These are phyloP conservation scores for Coelopa frigida DNA, from an alignment of 1,140 invertebrate species.

Conservation along the genomic window DNA sequence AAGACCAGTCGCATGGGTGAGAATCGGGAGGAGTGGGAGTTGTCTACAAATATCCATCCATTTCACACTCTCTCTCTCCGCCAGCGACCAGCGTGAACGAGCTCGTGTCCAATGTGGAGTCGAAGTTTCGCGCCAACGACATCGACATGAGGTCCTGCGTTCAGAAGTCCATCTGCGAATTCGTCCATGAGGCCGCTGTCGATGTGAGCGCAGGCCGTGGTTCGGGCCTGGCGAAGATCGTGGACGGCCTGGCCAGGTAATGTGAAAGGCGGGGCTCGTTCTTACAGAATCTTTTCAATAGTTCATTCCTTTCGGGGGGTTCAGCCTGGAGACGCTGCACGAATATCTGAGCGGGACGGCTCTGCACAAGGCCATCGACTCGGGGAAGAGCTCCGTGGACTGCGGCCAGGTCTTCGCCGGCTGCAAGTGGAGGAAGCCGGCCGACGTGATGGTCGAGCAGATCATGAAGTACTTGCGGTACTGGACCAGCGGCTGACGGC, in stretches of 20 bases:
- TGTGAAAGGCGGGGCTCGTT: background rate
- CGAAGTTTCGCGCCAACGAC: conserved; percentile 28
- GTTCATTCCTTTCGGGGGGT: background rate
- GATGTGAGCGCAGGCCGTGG: background rate
- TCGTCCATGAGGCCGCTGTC: conserved; percentile 16
- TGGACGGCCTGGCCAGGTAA: conserved; percentile 26
- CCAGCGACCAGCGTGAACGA: background rate
- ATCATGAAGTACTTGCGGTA: too few species aligned
- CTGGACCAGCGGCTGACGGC: too few species aligned
- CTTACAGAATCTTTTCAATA: background rate
- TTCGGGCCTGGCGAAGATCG: conserved; percentile 11
- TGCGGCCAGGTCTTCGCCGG: background rate
- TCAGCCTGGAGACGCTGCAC: conserved; percentile 6
- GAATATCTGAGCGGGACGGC: conserved; percentile 10
- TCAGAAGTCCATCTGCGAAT: conserved; percentile 29
- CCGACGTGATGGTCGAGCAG: too few species aligned
- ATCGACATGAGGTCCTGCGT: conserved; percentile 28
- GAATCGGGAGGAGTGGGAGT: too few species aligned
- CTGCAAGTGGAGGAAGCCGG: conserved; percentile 4
- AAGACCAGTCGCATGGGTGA: too few species aligned
- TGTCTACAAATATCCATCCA: too few species aligned
- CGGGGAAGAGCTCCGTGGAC: background rate
- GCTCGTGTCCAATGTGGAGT: conserved; percentile 18
- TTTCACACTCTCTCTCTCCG: too few species aligned
- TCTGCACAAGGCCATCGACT: conserved; percentile 9